These are phyloP conservation scores for Linhomoeus sp. DNA, from an alignment of 2,888 invertebrate genomes.

Conservation along the genomic window DNA sequence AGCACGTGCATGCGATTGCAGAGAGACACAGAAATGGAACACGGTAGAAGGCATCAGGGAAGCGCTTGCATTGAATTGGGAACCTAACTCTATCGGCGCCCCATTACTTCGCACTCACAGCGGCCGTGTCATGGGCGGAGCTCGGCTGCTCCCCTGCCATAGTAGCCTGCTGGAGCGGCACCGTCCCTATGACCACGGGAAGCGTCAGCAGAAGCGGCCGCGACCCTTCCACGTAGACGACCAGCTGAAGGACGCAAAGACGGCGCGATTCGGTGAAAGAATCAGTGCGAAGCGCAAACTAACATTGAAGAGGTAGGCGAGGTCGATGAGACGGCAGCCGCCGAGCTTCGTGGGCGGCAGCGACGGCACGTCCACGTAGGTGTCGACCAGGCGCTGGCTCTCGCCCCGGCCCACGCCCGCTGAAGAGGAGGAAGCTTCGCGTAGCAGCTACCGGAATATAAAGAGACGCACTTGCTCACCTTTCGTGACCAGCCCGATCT, in stretches of 20 bases:
- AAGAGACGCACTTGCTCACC: too few relatives aligned
- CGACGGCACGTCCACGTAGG: constrained; percentile 11
- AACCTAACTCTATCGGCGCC: too few relatives aligned
- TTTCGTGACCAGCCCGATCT: too few relatives aligned
- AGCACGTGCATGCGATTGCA: too few relatives aligned
- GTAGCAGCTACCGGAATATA: too few relatives aligned
- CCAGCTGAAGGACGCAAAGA: constrained; percentile 3
- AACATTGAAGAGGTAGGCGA: constrained; percentile 4
- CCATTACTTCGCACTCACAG: too few relatives aligned
- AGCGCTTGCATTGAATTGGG: too few relatives aligned
- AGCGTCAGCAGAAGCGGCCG: constrained; percentile 6
- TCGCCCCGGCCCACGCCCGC: too few relatives aligned
- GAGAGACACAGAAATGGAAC: too few relatives aligned
- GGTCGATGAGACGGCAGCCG: constrained; percentile 11
- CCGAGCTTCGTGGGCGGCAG: constrained; percentile 14
- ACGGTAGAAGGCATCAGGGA: too few relatives aligned
- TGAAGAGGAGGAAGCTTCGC: too few relatives aligned
- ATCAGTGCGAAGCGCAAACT: neutral
- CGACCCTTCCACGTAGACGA: constrained; percentile 2
- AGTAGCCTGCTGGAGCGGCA: constrained; percentile 7
- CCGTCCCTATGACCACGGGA: constrained; percentile 11
- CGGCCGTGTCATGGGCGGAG: neutral
- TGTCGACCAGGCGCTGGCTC: too few relatives aligned
- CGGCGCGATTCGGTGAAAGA: neutral
- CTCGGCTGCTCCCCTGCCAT: neutral